Percentiles rank a stretch among this genome's conserved stretches.
These are phyloP conservation scores for Gorilla gorilla DNA, from an alignment of 2,113 vertebrate species.

Conservation along the genomic window DNA sequence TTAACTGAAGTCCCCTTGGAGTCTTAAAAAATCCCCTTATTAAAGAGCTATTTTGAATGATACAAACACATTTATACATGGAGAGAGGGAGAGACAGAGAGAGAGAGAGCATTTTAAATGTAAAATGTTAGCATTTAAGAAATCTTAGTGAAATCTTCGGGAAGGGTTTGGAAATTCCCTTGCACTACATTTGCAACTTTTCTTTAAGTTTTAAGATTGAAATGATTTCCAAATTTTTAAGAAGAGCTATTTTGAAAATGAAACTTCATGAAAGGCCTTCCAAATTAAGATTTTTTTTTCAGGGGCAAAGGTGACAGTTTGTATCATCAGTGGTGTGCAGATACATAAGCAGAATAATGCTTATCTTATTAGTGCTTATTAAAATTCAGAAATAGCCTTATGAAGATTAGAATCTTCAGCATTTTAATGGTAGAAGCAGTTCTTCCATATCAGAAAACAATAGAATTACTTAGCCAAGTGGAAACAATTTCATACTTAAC, in stretches of 20 bases:
- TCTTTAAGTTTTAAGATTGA: constrained; percentile 1
- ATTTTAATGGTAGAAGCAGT: neutral
- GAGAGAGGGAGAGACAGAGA: neutral
- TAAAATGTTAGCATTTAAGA: neutral
- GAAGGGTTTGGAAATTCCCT: neutral
- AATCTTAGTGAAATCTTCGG: neutral
- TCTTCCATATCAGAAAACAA: neutral
- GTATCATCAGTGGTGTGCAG: neutral
- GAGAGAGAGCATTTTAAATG: neutral
- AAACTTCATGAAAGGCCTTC: neutral
- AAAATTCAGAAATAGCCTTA: neutral
- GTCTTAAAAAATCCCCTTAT: neutral
- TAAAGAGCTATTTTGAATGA: neutral
- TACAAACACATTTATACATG: neutral
- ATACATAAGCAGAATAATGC: accelerated
- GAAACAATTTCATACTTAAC: neutral
- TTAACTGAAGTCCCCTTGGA: neutral
- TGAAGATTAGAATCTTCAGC: neutral
- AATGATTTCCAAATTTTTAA: neutral
- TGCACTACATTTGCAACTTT: neutral
- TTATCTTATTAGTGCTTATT: constrained; percentile 49
- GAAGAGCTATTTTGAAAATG: neutral
- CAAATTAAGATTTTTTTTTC: neutral
- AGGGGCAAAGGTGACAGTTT: neutral
- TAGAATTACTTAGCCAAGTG: neutral